Evolutionary conservation across 2,797 vertebrate species (phyloP).

Genomic region (Urocyon cinereoargenteus): DNA sequence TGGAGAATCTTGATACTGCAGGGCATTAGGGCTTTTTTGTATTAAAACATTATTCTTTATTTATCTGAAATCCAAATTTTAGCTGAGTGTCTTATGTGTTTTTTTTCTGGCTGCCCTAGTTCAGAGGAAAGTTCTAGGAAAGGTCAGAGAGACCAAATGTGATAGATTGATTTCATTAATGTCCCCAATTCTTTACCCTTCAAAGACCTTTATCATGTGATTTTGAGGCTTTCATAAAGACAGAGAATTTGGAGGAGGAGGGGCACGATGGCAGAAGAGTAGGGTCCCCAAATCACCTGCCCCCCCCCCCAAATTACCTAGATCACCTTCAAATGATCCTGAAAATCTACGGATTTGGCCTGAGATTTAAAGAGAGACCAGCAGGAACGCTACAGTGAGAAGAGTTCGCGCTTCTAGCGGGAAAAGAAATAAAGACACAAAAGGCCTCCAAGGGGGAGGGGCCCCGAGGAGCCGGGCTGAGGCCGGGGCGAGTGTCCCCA

Average conservation of each 20-base stretch:
- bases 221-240: background rate
- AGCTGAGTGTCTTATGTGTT: background rate
- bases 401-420: no score
- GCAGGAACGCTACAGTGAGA: no score
- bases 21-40: background rate
- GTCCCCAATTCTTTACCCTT: background rate
- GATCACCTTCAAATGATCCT: no score
- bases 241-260: background rate
- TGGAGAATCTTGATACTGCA: background rate
- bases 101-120: background rate
- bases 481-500: no score
- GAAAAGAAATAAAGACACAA: no score
- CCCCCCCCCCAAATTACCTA: no score
- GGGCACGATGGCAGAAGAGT: no score
- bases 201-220: background rate
- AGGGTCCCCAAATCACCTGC: no score
- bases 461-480: no score
- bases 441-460: no score
- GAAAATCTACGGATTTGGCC: no score
- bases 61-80: background rate
- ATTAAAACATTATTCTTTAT: background rate
- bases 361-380: no score
- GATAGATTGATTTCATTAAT: background rate
- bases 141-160: background rate
- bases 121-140: background rate